Conservation (phyloP, 2,113 vertebrate species). For the Noturus placidus region DNA sequence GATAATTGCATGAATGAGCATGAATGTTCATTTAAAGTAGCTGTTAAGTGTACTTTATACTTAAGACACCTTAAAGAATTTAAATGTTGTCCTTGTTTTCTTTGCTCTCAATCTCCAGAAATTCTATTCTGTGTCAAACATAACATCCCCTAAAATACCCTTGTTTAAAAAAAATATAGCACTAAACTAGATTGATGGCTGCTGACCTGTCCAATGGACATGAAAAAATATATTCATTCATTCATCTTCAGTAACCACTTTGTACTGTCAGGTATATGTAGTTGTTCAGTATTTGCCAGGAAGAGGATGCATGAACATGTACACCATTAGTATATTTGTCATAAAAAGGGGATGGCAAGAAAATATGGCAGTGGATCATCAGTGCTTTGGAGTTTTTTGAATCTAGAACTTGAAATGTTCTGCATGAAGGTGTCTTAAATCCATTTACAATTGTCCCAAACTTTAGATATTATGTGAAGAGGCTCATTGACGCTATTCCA, state of each 20-base stretch:
- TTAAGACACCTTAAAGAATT: background rate
- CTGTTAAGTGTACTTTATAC: background rate
- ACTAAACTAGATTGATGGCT: background rate
- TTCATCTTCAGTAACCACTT: background rate
- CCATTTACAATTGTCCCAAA: background rate
- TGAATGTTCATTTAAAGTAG: background rate
- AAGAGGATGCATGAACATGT: background rate
- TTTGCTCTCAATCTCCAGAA: background rate
- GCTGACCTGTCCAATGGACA: background rate
- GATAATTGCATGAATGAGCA: background rate
- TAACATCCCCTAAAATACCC: background rate
- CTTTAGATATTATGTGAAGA: background rate
- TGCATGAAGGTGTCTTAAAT: background rate
- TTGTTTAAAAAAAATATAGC: background rate
- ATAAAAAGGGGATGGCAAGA: background rate
- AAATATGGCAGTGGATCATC: background rate
- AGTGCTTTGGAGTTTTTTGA: background rate
- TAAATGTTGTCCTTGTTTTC: background rate
- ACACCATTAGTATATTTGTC: background rate
- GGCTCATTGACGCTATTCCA: background rate
- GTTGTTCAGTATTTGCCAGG: background rate
- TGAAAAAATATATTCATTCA: background rate
- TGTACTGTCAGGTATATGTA: background rate
- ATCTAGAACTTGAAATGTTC: background rate
- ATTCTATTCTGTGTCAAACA: background rate